Base-by-base conservation (phyloP, 1,140 invertebrate genomes). In the Eupeodes corollae region DNA sequence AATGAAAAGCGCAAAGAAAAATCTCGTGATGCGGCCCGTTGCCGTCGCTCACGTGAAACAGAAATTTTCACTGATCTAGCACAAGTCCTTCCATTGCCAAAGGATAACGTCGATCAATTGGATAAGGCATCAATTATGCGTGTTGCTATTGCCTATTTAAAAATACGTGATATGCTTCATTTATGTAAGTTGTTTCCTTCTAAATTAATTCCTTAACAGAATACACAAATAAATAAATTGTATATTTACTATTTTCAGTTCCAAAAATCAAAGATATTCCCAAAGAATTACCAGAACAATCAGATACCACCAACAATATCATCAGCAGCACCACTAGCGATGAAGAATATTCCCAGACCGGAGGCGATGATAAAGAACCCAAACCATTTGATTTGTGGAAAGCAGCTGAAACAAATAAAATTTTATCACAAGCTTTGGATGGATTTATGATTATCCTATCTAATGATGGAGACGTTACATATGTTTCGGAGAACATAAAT, bases 1-100 rank as follows among this genome's bases (percentile, higher is more conserved):
- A 89, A 91, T 71, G 92, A 98, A 69, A 89, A 93, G 57, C 77
- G 92, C n/a, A 95, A 96, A 70, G 93, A 97, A 70, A 94, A 95
- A 61, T 96, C 91, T 1, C 79, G 92, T 41, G 90, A 96, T 71
- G 94, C 93, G 3, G 94, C 93, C 0, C 75, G 92, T 57, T 92
- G 82, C 61, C 79, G 94, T 30, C 79, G 94, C 34, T 91, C 89
- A 50, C 86, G 86, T 59, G 94, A 97, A 73, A 91, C 91, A 48
- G 89, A 95, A 69, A 91, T 96, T 53, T 97, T 96, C 66, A 79
- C 79, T 32, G 88, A 95, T 58, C 75, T 98, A 49, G 86, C 86
- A 0, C 76, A 79, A 37, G 79, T 81, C 5, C 71, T 98, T 51
- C 93, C 93, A 1, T 68, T 96, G 11, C 73, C 84, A 10, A 70